Conservation (phyloP, 2,113 vertebrate species). For the Melospiza melodia region DNA sequence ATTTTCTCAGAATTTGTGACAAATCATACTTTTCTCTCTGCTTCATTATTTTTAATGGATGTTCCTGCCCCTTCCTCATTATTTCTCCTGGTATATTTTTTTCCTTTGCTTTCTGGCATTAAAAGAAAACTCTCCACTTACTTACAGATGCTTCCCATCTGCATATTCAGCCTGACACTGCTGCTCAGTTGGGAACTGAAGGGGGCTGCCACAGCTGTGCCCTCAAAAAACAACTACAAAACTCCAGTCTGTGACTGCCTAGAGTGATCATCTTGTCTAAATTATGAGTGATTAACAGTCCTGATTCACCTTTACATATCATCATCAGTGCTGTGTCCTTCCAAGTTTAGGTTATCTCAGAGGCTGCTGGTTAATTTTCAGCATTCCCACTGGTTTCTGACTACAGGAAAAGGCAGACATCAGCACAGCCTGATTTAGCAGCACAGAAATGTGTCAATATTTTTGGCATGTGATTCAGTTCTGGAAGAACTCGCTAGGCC, state of each 20-base stretch:
- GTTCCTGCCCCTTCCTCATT: background rate
- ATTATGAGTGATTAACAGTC: background rate
- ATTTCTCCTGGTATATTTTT: background rate
- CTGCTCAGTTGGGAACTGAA: background rate
- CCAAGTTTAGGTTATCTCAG: background rate
- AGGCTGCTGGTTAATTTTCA: conserved; percentile 22
- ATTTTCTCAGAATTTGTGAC: background rate
- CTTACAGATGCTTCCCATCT: background rate
- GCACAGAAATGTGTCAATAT: conserved; percentile 3
- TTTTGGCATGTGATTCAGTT: background rate
- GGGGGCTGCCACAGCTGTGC: background rate
- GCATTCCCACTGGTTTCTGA: background rate
- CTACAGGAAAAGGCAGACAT: background rate
- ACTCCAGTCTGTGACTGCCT: background rate
- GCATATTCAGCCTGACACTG: background rate
- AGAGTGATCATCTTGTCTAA: background rate
- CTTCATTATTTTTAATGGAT: background rate
- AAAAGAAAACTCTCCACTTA: background rate
- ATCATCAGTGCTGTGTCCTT: background rate
- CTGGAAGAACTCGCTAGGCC: background rate
- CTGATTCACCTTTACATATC: background rate
- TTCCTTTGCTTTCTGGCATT: background rate
- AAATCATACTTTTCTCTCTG: background rate
- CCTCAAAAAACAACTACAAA: background rate
- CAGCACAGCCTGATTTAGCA: conserved; percentile 1